Base-by-base conservation (phyloP, 2,888 invertebrate species). In the Priocnemis perturbator region DNA sequence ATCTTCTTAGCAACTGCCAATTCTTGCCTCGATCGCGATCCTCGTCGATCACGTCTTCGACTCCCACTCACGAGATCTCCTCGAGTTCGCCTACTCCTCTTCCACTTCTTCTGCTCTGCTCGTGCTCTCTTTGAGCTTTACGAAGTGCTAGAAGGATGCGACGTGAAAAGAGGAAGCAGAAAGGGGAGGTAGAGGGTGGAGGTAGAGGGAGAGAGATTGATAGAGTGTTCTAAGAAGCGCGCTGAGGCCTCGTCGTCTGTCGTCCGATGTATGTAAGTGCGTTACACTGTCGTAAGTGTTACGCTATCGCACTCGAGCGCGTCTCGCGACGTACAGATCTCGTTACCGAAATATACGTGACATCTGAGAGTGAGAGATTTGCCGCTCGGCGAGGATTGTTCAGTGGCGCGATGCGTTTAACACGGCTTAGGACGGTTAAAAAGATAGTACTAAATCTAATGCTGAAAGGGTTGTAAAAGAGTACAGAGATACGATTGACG, bases 1-100 rank as follows among this genome's bases (percentile, higher is more conserved):
- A 74, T 70, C 76, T 80, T 82, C 79, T 74, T 59, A 53, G 67
- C 74, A 77, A 81, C 83, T 80, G 81, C 57, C 77, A 74, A 75
- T 60, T 67, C 61, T 52, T 56, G 67, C 45, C 58, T 63, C 67
- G 62, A 71, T 23, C 9, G 23, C 23, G 59, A 20, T 73, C 68
- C 67, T 69, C 66, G 17, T 72, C 50, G 45, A 55, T 66, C 53
- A 30, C 67, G 45, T 52, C 67, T 50, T 15, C 52, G 48, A 73
- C 73, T 81, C 80, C 75, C 81, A 73, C 78, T 64, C 61, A 21
- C n/a, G 65, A 56, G 67, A 47, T 67, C 62, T 61, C 62, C 58
- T 71, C 60, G 61, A 21, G 45, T 64, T 48, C 44, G 17, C 37
- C 14, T n/a, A 3, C 30, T 61, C n/a, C 20, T 37, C 53, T 52